Conservation (phyloP, 2,113 vertebrate genomes). For the Andinoacara biseriatus region DNA sequence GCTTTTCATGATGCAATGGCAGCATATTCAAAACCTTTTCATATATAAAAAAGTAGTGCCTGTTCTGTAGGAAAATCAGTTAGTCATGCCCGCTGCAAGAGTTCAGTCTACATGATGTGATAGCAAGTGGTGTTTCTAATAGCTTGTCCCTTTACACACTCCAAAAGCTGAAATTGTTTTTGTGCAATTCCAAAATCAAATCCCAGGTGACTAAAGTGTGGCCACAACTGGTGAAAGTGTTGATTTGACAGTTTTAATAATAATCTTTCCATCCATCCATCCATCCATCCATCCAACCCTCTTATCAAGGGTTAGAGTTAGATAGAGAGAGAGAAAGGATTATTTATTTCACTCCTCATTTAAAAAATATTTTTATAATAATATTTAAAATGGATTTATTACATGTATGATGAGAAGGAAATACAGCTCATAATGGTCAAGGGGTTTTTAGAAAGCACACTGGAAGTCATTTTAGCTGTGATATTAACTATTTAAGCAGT, state of each 20-base stretch:
- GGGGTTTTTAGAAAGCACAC: too few relatives aligned
- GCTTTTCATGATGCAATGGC: slow-evolving; percentile 24
- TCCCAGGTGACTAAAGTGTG: slow-evolving; percentile 21
- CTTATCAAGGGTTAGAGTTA: not conserved
- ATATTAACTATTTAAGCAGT: too few relatives aligned
- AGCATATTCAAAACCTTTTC: slow-evolving; percentile 12
- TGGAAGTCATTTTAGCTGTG: too few relatives aligned
- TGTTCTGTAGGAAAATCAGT: slow-evolving; percentile 11
- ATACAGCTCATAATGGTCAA: too few relatives aligned
- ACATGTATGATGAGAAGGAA: too few relatives aligned
- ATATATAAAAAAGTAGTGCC: not conserved
- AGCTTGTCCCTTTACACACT: slow-evolving; percentile 29
- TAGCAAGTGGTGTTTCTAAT: slow-evolving; percentile 43
- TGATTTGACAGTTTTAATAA: slow-evolving; percentile 40
- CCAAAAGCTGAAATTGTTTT: slow-evolving; percentile 30
- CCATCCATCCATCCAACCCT: not conserved
- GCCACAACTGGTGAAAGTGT: slow-evolving; percentile 17
- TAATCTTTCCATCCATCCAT: not conserved
- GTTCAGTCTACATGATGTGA: slow-evolving; percentile 21
- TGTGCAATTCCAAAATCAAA: slow-evolving; percentile 22
- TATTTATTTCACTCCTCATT: too few relatives aligned
- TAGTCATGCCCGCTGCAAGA: slow-evolving; percentile 21
- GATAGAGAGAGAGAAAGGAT: too few relatives aligned
- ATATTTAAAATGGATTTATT: not conserved
- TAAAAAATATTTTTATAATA: too few relatives aligned